These are phyloP conservation scores for Diaphora mendica DNA, from an alignment of 2,888 invertebrate species.

Conservation along the genomic window DNA sequence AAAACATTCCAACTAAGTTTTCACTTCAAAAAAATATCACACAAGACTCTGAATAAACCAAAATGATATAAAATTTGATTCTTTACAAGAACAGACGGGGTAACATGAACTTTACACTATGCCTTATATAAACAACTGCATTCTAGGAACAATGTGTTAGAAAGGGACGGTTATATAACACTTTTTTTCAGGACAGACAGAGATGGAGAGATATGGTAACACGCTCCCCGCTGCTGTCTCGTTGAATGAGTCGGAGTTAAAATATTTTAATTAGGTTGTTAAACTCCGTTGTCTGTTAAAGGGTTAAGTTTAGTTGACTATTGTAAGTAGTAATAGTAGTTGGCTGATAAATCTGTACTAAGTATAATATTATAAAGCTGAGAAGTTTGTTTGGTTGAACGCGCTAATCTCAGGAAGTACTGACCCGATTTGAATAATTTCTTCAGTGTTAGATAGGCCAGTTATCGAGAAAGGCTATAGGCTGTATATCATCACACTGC, in stretches of 20 bases:
- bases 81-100: conserved; percentile 14
- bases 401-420: no score
- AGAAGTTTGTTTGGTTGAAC: no score
- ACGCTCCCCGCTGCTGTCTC: background rate
- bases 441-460: no score
- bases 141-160: conserved; percentile 44
- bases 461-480: no score
- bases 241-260: conserved; percentile 16
- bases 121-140: conserved; percentile 43
- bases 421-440: no score
- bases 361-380: no score
- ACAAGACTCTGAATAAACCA: background rate
- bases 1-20: no score
- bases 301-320: conserved; percentile 6
- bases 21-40: background rate
- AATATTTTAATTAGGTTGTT: conserved; percentile 28
- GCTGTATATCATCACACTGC: no score
- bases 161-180: conserved; percentile 26
- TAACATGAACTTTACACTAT: conserved; percentile 40
- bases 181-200: conserved; percentile 17
- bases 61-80: conserved; percentile 13
- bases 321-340: background rate
- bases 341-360: no score
- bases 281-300: background rate
- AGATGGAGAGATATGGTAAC: conserved; percentile 33